Evolutionary conservation across 1,140 invertebrate species (phyloP).

Genomic region (Parasteatoda tepidariorum): DNA sequence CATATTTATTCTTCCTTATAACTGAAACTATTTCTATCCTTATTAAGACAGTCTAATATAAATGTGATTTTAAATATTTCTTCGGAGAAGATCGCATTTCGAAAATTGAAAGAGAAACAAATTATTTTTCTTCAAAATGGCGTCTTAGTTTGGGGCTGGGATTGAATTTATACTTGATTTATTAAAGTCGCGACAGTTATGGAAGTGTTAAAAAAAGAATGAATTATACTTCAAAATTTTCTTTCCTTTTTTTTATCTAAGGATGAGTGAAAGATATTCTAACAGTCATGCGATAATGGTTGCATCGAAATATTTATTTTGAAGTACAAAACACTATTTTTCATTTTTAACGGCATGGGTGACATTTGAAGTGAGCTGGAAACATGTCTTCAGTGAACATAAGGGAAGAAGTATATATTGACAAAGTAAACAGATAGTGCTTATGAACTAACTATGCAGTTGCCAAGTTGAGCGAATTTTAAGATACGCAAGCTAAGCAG

Average conservation of each 20-base stretch:
- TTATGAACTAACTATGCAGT: background rate
- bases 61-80: too few species aligned
- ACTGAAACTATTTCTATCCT: too few species aligned
- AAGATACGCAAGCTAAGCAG: too few species aligned
- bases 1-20: too few species aligned
- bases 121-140: conserved; percentile 22
- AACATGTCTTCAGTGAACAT: background rate
- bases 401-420: background rate
- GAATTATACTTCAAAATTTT: background rate
- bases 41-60: too few species aligned
- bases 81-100: background rate
- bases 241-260: background rate
- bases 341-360: background rate
- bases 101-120: background rate
- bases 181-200: conserved; percentile 14
- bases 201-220: conserved; percentile 5
- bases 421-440: background rate
- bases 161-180: conserved; percentile 36
- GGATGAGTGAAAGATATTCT: background rate
- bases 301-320: conserved; percentile 33
- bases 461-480: too few species aligned
- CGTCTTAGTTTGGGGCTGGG: background rate
- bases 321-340: background rate
- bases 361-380: background rate
- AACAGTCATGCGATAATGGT: conserved; percentile 8